Evolutionary conservation across 1,140 invertebrate genomes (phyloP).

Genomic region (Calycopis cecrops): DNA sequence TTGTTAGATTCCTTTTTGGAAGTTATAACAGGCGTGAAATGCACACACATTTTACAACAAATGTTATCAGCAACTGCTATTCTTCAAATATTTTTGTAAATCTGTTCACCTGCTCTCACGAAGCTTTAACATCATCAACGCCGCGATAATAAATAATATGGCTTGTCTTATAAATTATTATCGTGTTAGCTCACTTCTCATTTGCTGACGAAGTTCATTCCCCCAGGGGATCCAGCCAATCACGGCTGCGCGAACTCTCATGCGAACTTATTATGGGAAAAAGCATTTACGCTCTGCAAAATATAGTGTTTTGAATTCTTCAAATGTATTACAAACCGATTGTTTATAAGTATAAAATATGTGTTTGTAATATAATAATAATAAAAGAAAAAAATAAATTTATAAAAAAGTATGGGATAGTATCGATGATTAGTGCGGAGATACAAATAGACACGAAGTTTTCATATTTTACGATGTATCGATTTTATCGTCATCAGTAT

Average conservation of each 20-base stretch:
- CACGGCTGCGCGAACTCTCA: constrained; percentile 51
- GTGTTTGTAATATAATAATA: no score
- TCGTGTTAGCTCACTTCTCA: constrained; percentile 66
- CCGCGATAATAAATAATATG: constrained; percentile 60
- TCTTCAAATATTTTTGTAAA: no score
- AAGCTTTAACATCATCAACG: constrained; percentile 8
- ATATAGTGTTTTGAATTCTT: constrained; percentile 1
- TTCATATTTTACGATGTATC: no score
- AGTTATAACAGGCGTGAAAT: no score
- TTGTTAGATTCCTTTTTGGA: no score
- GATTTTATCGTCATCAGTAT: no score
- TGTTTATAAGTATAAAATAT: neutral
- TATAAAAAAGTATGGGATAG: no score
- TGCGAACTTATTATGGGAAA: constrained; percentile 66
- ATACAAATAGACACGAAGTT: no score
- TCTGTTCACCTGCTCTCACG: neutral
- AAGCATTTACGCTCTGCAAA: constrained; percentile 24
- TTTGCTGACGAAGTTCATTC: constrained; percentile 66
- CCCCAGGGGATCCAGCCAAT: constrained; percentile 57
- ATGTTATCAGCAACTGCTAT: no score
- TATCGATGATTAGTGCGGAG: no score
- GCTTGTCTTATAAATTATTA: constrained; percentile 69
- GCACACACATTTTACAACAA: no score
- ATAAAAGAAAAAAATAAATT: no score
- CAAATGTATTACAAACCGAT: constrained; percentile 22